Percentiles rank a stretch among this genome's conserved stretches.
Evolutionary conservation across 2,888 invertebrate genomes (phyloP).

Genomic region (Papilio gigon): DNA sequence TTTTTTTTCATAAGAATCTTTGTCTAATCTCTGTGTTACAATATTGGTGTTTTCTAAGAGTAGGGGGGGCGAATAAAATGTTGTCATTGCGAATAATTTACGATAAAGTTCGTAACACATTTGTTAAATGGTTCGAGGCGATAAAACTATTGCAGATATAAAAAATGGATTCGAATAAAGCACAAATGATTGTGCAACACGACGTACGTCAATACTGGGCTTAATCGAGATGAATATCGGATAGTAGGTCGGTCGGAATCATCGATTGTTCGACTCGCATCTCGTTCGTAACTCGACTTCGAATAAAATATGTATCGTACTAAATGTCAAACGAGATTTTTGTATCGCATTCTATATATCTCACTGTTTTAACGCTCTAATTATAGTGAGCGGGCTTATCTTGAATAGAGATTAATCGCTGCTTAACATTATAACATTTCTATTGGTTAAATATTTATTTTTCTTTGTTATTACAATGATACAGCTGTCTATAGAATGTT

Average conservation of each 20-base stretch:
- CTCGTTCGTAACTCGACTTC: constrained; percentile 40
- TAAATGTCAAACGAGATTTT: constrained; percentile 32
- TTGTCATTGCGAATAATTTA: too few relatives aligned
- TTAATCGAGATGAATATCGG: constrained; percentile 43
- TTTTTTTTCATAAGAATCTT: too few relatives aligned
- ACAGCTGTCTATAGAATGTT: not conserved
- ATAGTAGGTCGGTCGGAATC: constrained; percentile 43
- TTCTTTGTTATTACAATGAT: constrained; percentile 21
- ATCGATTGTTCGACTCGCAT: constrained; percentile 42
- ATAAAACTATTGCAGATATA: constrained; percentile 15
- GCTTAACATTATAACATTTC: constrained; percentile 23
- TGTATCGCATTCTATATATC: constrained; percentile 29
- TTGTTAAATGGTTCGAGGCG: not conserved
- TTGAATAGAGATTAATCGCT: constrained; percentile 29
- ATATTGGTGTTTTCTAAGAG: too few relatives aligned
- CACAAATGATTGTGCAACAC: constrained; percentile 32
- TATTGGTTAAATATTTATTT: constrained; percentile 34
- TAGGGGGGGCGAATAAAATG: too few relatives aligned
- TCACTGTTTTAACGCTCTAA: constrained; percentile 31
- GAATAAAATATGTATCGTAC: constrained; percentile 36
- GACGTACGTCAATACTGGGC: constrained; percentile 14
- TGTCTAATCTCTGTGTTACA: too few relatives aligned
- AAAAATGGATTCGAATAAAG: constrained; percentile 21
- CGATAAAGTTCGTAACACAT: too few relatives aligned
- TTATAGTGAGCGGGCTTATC: constrained; percentile 31